Evolutionary conservation across 2,113 vertebrate species (phyloP), one percentile per base, ranked within the genome.

Genomic region (Coregonus clupeaformis): DNA sequence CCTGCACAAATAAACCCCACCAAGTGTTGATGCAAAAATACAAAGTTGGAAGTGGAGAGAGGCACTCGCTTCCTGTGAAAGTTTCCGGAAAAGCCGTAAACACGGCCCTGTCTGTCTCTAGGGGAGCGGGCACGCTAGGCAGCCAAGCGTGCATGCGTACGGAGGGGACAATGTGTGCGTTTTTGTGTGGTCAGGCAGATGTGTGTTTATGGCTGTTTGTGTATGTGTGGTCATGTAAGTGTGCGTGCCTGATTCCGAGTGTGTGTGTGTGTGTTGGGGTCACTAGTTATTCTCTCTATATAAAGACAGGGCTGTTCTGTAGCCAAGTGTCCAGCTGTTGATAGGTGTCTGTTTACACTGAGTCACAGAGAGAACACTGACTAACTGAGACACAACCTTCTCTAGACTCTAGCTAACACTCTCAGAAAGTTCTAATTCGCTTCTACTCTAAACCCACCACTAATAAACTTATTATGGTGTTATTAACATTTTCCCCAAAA

Each of bases 1-100:
- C 93, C 89, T 92, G 93, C 91, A 94, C 94, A 97, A 98, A 97
- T 95, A 97, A 97, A 97, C 94, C 73, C 68, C 2, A 76, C 81
- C 79, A 95, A 95, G 95, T 95, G 95, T 95, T 95, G 95, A 97
- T 94, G 95, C 93, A 94, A 95, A 95, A 95, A 96, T 93, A 94
- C 93, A 94, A 76, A 75, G 74, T 69, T 93, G 89, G 82, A 86
- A 91, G 91, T 87, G 84, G 80, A 81, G 88, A 94, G 91, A 93
- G 90, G 79, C 86, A 80, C 80, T 87, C 84, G 27, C 87, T 85
- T 89, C 91, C 94, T 86, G 93, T 84, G 91, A 92, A 95, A 86
- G 90, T 96, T 96, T 97, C 94, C 93, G 91, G 94, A 80, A 91
- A 93, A 93, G 89, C 91, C 91, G 95, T 97, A 97, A 98, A 97